Base-by-base conservation (phyloP, 2,113 vertebrate genomes). In the Passer domesticus region DNA sequence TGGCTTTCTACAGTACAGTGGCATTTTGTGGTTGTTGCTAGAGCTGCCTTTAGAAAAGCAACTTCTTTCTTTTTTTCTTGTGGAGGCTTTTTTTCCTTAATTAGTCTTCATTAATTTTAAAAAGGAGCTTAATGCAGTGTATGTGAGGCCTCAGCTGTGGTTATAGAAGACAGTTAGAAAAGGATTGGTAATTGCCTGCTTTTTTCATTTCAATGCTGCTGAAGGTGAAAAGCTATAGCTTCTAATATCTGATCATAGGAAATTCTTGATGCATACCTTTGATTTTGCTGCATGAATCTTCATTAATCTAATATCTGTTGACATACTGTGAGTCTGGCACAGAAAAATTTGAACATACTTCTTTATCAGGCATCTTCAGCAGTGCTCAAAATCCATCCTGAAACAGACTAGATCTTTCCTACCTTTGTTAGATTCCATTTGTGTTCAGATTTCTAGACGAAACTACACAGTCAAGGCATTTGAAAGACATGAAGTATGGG, bases 91-190 rank as follows among this genome's bases (percentile, higher is more conserved):
- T 46, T 93, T 94, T 92, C 59, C 35, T 50, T 90, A 83, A 85
- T 92, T 88, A 78, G 55, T 49, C 60, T 88, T 81, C 72, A 93
- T 86, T 93, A 92, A 81, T 86, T 95, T 90, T 80, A 80, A 88
- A 91, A 95, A 90, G 43, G 20, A 66, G 43, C 27, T 93, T 52
- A 77, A 59, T 70, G 55, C 4, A 5, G 19, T 68, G 10, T 43
- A 30, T 78, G 44, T 43, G 67, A 85, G 30, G 63, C 59, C 24
- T 93, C 39, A 86, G 30, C 82, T 94, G 13, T 86, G 43, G 33
- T 67, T 91, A 28, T 37, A 79, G 2, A 12, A 92, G 74, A 60
- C n/a, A 60, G 75, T 35, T 43, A 73, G 47, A 87, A 87, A 89
- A 87, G 28, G 9, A 19, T 75, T 83, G 41, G 39, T 73, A 95